Evolutionary conservation across 2,888 invertebrate genomes (phyloP).

Genomic region (Syrista parreyssii): DNA sequence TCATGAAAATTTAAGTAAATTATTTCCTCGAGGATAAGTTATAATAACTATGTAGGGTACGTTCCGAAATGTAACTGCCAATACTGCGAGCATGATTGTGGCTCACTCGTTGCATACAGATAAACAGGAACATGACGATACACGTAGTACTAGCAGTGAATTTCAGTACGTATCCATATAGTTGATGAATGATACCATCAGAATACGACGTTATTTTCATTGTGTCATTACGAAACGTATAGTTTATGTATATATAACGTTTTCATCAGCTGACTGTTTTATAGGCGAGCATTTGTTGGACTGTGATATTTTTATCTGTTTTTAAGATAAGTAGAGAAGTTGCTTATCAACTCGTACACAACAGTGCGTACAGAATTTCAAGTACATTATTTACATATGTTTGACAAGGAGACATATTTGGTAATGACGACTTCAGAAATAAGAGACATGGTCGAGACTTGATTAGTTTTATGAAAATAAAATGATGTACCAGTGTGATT

Average conservation of each 20-base stretch:
- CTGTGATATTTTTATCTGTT: not conserved
- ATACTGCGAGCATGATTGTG: too few species aligned
- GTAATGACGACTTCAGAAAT: not conserved
- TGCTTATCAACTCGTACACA: not conserved
- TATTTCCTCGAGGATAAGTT: not conserved
- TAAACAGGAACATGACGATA: constrained; percentile 15
- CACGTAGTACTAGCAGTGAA: constrained; percentile 17
- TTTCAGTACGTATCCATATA: not conserved
- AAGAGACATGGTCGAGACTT: not conserved
- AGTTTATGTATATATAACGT: not conserved
- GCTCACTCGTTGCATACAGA: not conserved
- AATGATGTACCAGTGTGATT: not conserved
- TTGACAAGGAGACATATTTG: not conserved
- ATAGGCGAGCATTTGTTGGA: not conserved
- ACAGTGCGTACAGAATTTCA: not conserved
- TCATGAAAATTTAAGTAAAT: not conserved
- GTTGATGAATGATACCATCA: not conserved
- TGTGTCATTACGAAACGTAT: not conserved
- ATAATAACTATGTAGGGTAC: not conserved
- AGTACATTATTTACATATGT: not conserved
- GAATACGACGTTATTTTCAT: not conserved
- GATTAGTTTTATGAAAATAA: constrained; percentile 3
- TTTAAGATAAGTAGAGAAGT: not conserved
- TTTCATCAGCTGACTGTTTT: not conserved
- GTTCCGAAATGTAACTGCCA: too few species aligned